These are phyloP conservation scores for Stenoptilia bipunctidactyla DNA, from an alignment of 2,888 invertebrate genomes.

Conservation along the genomic window DNA sequence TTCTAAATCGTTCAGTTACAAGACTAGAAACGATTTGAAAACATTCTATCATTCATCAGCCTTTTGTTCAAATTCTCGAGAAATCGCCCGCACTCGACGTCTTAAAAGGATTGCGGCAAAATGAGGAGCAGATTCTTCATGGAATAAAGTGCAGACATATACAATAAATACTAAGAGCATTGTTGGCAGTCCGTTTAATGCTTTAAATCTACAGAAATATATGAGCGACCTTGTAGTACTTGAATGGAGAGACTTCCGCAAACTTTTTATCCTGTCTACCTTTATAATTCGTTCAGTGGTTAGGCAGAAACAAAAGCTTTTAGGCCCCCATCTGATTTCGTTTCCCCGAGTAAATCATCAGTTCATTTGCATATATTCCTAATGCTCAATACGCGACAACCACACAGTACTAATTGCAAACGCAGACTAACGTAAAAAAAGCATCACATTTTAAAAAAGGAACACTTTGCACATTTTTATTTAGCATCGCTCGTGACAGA, in stretches of 20 bases:
- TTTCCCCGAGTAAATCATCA: slow-evolving; percentile 1
- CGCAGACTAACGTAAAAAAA: slow-evolving; percentile 69
- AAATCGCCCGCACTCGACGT: slow-evolving; percentile 40
- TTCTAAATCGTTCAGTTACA: no score
- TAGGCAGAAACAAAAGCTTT: slow-evolving; percentile 42
- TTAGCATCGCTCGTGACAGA: slow-evolving; percentile 59
- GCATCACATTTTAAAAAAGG: slow-evolving; percentile 66
- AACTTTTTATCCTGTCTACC: slow-evolving; percentile 17
- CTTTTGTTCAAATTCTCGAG: slow-evolving; percentile 39
- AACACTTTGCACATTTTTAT: slow-evolving; percentile 68
- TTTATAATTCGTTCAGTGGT: slow-evolving; percentile 22
- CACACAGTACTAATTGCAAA: slow-evolving; percentile 69
- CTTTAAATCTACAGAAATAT: slow-evolving; percentile 12
- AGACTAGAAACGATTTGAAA: slow-evolving; percentile 32
- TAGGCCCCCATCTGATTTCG: slow-evolving; percentile 24
- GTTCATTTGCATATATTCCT: slow-evolving; percentile 53
- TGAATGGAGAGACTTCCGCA: slow-evolving; percentile 41
- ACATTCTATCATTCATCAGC: slow-evolving; percentile 33
- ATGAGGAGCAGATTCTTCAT: slow-evolving; percentile 32
- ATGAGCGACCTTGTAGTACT: slow-evolving; percentile 36
- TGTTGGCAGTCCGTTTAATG: slow-evolving; percentile 22
- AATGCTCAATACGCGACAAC: slow-evolving; percentile 49
- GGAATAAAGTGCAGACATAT: slow-evolving; percentile 12
- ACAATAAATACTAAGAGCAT: slow-evolving; percentile 1
- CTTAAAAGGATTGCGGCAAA: slow-evolving; percentile 47